phyloP scores from a whole-genome alignment of 2,888 invertebrate genomes.

The Eubasilissa splendida region DNA sequence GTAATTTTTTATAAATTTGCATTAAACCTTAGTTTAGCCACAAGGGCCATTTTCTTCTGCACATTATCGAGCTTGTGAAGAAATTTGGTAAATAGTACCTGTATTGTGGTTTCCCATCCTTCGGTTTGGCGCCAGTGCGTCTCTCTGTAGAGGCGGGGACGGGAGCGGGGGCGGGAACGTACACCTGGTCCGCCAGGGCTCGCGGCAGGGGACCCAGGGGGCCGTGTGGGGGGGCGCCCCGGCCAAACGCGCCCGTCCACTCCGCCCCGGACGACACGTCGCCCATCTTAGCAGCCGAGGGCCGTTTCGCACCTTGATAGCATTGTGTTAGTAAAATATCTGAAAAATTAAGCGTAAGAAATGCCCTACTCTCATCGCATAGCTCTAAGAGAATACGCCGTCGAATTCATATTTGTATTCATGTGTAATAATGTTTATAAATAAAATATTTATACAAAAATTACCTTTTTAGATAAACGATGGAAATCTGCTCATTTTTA shows the following conservation, averaged over 20 bases:
- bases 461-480: no score
- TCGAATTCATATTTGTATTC: no score
- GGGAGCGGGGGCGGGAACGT: background rate
- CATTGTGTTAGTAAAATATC: background rate
- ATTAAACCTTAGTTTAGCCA: no score
- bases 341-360: no score
- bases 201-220: conserved; percentile 69
- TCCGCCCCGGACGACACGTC: conserved; percentile 71
- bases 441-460: no score
- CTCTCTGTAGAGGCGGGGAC: conserved; percentile 54
- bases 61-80: no score
- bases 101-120: conserved; percentile 75
- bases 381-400: no score
- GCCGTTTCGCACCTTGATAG: background rate
- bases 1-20: no score
- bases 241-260: conserved; percentile 72
- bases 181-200: conserved; percentile 1
- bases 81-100: conserved; percentile 62
- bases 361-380: no score
- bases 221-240: conserved; percentile 71
- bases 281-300: conserved; percentile 65
- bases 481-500: no score
- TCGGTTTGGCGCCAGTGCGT: conserved; percentile 59
- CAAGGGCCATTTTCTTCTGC: no score
- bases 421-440: no score